Evolutionary conservation across 2,113 vertebrate genomes (phyloP).

Genomic region (Larimichthys crocea): DNA sequence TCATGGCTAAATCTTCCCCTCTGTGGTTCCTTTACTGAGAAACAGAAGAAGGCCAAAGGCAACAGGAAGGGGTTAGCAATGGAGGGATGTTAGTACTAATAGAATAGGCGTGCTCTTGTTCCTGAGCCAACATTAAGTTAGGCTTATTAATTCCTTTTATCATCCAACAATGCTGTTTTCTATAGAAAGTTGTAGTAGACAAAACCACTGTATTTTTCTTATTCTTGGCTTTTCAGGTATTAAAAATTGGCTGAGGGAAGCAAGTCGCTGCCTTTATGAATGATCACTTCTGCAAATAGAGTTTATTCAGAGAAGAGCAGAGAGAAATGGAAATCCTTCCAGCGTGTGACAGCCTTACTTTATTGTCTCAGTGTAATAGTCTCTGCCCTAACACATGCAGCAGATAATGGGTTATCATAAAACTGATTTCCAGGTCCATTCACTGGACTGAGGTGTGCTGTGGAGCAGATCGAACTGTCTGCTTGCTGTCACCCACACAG

Average conservation of each 20-base stretch:
- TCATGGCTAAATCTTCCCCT: no score
- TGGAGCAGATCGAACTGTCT: conserved; percentile 37
- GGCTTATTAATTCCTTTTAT: not conserved
- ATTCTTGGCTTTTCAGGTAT: not conserved
- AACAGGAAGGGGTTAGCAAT: no score
- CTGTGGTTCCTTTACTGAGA: no score
- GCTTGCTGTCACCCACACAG: conserved; percentile 30
- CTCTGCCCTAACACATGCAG: conserved; percentile 33
- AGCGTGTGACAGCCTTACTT: conserved; percentile 21
- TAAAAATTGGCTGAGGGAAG: not conserved
- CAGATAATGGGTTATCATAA: conserved; percentile 58
- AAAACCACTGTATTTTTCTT: not conserved
- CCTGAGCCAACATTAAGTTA: not conserved
- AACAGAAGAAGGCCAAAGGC: no score
- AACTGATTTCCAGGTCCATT: conserved; percentile 59
- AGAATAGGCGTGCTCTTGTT: not conserved
- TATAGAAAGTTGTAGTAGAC: not conserved
- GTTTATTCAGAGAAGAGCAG: conserved; percentile 40
- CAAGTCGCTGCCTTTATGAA: not conserved
- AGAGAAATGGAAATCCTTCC: conserved; percentile 34
- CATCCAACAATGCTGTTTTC: not conserved
- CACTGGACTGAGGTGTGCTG: conserved; percentile 38
- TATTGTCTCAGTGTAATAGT: conserved; percentile 51
- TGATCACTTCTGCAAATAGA: conserved; percentile 17
- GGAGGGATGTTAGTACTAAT: not conserved